Evolutionary conservation across 1,140 invertebrate species (phyloP), one percentile per base, ranked within the genome.

Genomic region (Caenorhabditis tropicalis): DNA sequence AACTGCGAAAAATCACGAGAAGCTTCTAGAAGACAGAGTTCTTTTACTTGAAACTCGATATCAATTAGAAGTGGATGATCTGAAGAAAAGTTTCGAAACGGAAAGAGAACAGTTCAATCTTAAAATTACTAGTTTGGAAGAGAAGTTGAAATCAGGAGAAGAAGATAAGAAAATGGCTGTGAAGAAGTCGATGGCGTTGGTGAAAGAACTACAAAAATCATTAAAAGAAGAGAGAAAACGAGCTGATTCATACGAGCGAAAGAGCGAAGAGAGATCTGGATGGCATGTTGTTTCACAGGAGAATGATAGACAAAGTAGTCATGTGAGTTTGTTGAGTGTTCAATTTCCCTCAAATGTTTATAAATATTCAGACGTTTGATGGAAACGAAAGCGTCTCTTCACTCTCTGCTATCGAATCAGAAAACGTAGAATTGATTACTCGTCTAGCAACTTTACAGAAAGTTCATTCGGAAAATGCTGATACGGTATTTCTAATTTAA

Each of bases 401-500:
- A 15, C n/a, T 85, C 31, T 85, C 53, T 9, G 79, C 81, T 15
- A 43, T 85, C n/a, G 84, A 85, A 51, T 85, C 84, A 43, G 84
- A 85, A 16, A 85, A 85, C 29, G 81, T 85, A 1, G 84, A 85
- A 53, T 33, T 85, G 46, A 85, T 85, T 19, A 85, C 85, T n/a
- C 53, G 80, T 5, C 60, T 85, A 7, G 53, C 80, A 12, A 74
- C 53, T 16, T 60, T 85, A 9, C 84, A 85, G 31, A 74, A 70
- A 31, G n/a, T 31, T 9, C 51, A 79, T 31, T 39, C 56, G 29
- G 84, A 85, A 33, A 58, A 48, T 19, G 58, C 83, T 7, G 56
- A 82, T 53, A 74, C 27, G 31, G 84, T 85, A 49, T 29, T 21
- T 16, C n/a, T n/a, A 21, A 51, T 10, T 5, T 9, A 16, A 31